Evolutionary conservation across 2,797 vertebrate genomes (phyloP).

Genomic region (Eulemur coronatus): DNA sequence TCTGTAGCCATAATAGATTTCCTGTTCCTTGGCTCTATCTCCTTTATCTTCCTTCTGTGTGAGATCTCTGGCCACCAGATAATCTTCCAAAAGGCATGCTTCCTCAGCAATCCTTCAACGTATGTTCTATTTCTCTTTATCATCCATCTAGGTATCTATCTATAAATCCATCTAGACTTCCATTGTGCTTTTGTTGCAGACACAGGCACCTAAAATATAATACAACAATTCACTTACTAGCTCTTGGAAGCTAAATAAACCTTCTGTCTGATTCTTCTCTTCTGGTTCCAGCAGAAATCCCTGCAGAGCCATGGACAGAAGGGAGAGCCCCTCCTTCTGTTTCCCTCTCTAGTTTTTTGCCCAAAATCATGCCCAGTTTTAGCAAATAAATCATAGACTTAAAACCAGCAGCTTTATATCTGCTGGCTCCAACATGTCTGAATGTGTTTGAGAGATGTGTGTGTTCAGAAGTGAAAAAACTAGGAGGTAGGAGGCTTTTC

Average conservation of each 20-base stretch:
- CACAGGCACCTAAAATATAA: slow-evolving; percentile 10
- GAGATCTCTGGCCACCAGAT: slow-evolving; percentile 36
- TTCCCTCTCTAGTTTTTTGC: slow-evolving; percentile 56
- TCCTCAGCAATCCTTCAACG: slow-evolving; percentile 1
- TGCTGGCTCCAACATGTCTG: slow-evolving; percentile 38
- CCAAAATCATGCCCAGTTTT: slow-evolving; percentile 59
- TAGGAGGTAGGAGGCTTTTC: not conserved
- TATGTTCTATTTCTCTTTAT: slow-evolving; percentile 35
- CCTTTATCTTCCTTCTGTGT: slow-evolving; percentile 57
- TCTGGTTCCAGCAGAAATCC: slow-evolving; percentile 68
- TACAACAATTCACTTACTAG: slow-evolving; percentile 55
- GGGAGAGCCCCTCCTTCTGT: slow-evolving; percentile 67
- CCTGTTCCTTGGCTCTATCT: slow-evolving; percentile 6
- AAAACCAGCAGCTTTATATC: slow-evolving; percentile 49
- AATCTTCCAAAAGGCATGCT: slow-evolving; percentile 52
- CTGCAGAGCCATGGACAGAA: slow-evolving; percentile 64
- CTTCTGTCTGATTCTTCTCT: slow-evolving; percentile 69
- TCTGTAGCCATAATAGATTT: slow-evolving; percentile 40
- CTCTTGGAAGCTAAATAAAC: slow-evolving; percentile 63
- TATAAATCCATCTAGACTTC: slow-evolving; percentile 64
- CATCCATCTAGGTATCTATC: slow-evolving; percentile 55
- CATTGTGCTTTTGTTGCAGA: slow-evolving; percentile 33
- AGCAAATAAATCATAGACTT: slow-evolving; percentile 57
- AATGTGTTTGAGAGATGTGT: slow-evolving; percentile 31
- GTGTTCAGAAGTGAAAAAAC: slow-evolving; percentile 4